phyloP scores from a whole-genome alignment of 2,113 vertebrate species.

The Todiramphus saurophagus region DNA sequence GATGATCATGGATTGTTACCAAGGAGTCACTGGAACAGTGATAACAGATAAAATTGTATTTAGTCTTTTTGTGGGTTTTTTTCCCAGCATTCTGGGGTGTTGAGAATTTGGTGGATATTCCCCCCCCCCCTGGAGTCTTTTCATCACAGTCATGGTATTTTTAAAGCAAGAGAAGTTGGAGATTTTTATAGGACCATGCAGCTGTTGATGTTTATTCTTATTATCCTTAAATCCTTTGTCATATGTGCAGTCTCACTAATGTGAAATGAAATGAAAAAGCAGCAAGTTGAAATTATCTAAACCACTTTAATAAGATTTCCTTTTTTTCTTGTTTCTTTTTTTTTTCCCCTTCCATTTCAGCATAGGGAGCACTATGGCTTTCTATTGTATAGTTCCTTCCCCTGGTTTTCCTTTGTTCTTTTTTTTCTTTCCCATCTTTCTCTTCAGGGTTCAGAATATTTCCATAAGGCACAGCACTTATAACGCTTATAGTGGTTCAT shows the following conservation, averaged over 20 bases:
- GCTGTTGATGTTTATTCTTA: background rate
- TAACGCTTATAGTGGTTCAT: background rate
- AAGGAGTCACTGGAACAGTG: background rate
- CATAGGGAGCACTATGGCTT: background rate
- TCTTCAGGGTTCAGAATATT: background rate
- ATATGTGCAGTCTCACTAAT: background rate
- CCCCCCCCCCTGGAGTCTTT: rapidly evolving
- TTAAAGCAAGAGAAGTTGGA: background rate
- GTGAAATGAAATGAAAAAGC: background rate
- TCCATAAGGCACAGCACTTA: background rate
- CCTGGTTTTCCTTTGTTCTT: background rate
- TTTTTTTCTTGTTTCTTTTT: rapidly evolving
- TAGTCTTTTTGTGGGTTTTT: background rate
- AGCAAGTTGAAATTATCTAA: background rate
- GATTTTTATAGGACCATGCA: background rate
- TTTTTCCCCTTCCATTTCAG: rapidly evolving
- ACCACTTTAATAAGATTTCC: rapidly evolving
- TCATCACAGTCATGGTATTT: background rate
- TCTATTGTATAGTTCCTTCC: background rate
- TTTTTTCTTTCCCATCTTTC: background rate
- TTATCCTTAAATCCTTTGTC: background rate
- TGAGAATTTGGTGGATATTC: background rate
- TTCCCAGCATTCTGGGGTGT: background rate
- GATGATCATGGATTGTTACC: background rate
- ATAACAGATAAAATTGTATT: background rate